phyloP scores from a whole-genome alignment of 1,140 invertebrate genomes.

The Odontomachus brunneus region DNA sequence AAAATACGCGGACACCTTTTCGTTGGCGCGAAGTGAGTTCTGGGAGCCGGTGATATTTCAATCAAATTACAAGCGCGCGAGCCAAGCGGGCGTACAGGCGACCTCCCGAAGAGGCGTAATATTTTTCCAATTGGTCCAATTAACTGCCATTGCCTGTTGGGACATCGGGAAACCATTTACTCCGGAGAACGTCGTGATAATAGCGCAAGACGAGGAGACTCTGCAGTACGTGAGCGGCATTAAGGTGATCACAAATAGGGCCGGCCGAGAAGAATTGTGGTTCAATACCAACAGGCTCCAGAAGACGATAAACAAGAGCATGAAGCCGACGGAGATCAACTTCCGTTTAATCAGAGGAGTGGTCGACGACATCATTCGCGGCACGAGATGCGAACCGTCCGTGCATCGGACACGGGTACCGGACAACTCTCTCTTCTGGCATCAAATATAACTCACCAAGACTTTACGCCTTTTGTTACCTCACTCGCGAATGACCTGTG shows the following conservation, averaged over 20 bases:
- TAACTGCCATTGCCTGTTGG: constrained; percentile 90
- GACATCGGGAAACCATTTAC: constrained; percentile 88
- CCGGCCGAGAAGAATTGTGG: constrained; percentile 82
- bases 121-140: constrained; percentile 89
- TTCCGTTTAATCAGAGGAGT: constrained; percentile 80
- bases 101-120: constrained; percentile 86
- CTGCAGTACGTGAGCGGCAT: constrained; percentile 89
- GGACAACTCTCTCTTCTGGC: constrained; percentile 77
- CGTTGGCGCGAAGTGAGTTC: constrained; percentile 78
- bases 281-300: constrained; percentile 84
- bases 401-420: constrained; percentile 64
- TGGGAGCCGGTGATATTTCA: constrained; percentile 80
- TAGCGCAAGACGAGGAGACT: constrained; percentile 86
- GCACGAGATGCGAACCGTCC: constrained; percentile 80
- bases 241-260: constrained; percentile 80
- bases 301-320: constrained; percentile 83
- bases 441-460: constrained; percentile 70
- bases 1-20: constrained; percentile 80
- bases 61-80: constrained; percentile 80
- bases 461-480: constrained; percentile 53
- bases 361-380: constrained; percentile 83
- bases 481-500: constrained; percentile 29
- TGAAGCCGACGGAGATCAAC: constrained; percentile 80
- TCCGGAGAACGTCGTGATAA: constrained; percentile 86
- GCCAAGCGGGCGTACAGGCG: constrained; percentile 83